These are phyloP conservation scores for Lithodes maja DNA, from an alignment of 2,888 invertebrate genomes.

Conservation along the genomic window DNA sequence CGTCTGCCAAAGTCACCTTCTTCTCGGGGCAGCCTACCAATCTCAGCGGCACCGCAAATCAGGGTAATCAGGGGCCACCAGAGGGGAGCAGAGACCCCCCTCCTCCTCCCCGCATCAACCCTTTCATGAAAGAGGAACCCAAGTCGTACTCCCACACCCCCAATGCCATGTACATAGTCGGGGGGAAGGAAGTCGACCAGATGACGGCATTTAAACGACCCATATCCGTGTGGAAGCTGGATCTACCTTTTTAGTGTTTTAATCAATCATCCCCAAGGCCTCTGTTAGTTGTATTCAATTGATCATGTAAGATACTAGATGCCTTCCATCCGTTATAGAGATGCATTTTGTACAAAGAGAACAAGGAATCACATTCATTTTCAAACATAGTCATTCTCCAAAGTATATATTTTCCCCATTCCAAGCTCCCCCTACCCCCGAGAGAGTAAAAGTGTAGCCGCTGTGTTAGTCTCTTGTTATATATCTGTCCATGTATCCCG, in stretches of 20 bases:
- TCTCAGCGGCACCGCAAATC: neutral
- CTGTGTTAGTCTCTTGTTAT: slow-evolving; percentile 20
- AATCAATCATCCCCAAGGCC: neutral
- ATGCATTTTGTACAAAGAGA: slow-evolving; percentile 64
- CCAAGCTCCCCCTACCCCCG: neutral
- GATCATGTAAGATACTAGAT: slow-evolving; percentile 53
- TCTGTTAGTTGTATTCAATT: slow-evolving; percentile 20
- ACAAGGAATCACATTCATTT: slow-evolving; percentile 57
- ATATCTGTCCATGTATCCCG: slow-evolving; percentile 63
- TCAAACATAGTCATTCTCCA: slow-evolving; percentile 41
- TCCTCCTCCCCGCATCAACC: slow-evolving; percentile 59
- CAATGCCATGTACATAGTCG: slow-evolving; percentile 82
- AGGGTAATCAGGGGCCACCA: neutral
- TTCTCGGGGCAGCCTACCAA: slow-evolving; percentile 16
- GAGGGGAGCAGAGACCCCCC: slow-evolving; percentile 20
- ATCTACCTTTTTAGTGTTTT: slow-evolving; percentile 76
- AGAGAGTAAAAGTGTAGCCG: slow-evolving; percentile 29
- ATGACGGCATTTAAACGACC: slow-evolving; percentile 85
- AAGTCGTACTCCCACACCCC: slow-evolving; percentile 55
- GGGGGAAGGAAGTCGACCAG: slow-evolving; percentile 87
- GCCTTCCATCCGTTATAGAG: slow-evolving; percentile 62
- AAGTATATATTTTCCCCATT: slow-evolving; percentile 42
- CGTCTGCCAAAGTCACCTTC: slow-evolving; percentile 42
- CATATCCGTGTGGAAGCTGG: slow-evolving; percentile 86
- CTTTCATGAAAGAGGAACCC: slow-evolving; percentile 63